These are phyloP conservation scores for Chlorospingus semifuscus DNA, from an alignment of 2,797 vertebrate genomes.

Conservation along the genomic window DNA sequence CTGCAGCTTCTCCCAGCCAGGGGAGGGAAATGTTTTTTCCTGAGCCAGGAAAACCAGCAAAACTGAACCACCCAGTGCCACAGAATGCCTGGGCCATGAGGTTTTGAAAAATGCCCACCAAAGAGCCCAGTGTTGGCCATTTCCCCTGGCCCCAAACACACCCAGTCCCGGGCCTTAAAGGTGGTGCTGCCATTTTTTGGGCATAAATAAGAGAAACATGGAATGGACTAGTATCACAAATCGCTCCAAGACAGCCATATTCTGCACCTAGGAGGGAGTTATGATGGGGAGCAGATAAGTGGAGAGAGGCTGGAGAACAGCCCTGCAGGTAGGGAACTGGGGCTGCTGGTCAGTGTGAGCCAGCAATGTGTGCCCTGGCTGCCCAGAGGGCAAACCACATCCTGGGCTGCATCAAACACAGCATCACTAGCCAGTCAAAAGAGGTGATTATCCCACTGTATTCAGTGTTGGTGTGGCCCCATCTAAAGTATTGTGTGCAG, in stretches of 20 bases:
- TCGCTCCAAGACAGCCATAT: accelerated
- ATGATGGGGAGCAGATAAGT: neutral
- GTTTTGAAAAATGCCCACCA: neutral
- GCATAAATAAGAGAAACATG: neutral
- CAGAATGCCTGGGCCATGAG: accelerated
- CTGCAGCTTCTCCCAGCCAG: neutral
- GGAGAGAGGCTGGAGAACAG: neutral
- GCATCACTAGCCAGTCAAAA: accelerated
- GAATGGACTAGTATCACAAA: neutral
- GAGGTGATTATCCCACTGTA: neutral
- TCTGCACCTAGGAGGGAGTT: neutral
- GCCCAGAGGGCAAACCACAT: neutral
- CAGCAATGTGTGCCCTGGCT: neutral
- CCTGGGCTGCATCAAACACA: accelerated
- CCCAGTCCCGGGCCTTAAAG: accelerated
- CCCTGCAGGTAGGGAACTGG: neutral
- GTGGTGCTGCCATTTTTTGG: neutral
- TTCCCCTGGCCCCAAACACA: accelerated
- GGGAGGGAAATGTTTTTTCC: neutral
- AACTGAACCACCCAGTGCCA: accelerated
- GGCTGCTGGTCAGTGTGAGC: neutral
- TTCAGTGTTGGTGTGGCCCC: accelerated
- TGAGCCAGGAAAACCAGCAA: neutral
- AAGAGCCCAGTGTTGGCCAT: neutral
- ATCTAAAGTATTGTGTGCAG: neutral